phyloP scores from a whole-genome alignment of 2,113 vertebrate genomes.

The Natator depressus region DNA sequence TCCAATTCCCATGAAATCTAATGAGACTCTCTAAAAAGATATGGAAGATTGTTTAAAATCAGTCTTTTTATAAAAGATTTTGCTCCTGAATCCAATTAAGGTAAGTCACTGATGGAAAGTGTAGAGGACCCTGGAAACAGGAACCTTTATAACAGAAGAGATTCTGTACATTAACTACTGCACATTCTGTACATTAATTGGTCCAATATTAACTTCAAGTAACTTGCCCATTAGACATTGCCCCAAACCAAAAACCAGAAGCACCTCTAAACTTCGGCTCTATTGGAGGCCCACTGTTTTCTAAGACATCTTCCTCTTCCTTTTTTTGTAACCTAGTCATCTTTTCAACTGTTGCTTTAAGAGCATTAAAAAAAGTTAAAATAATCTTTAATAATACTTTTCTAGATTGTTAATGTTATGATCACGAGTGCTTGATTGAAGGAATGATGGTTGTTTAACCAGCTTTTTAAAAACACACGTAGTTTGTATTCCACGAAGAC shows the following conservation, averaged over 20 bases:
- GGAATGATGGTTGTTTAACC: neutral
- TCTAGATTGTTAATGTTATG: neutral
- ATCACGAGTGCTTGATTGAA: neutral
- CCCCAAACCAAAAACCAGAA: neutral
- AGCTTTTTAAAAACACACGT: neutral
- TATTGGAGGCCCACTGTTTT: neutral
- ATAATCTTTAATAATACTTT: neutral
- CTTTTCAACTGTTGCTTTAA: neutral
- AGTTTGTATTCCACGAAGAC: neutral
- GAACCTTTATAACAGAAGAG: neutral
- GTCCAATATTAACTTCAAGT: neutral
- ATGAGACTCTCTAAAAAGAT: neutral
- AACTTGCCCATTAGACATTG: neutral
- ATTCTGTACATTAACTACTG: neutral
- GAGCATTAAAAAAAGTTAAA: neutral
- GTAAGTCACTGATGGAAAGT: neutral
- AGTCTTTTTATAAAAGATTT: neutral
- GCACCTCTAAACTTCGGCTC: neutral
- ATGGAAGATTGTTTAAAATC: neutral
- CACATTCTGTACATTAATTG: too few relatives aligned
- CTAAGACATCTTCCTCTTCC: neutral
- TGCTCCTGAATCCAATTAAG: neutral
- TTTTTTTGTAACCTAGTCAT: accelerated
- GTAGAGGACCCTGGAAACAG: neutral
- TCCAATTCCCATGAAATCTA: neutral